Percentiles rank a stretch among this genome's conserved stretches.
Evolutionary conservation across 2,888 invertebrate species (phyloP).

Genomic region (Xylota segnis): DNA sequence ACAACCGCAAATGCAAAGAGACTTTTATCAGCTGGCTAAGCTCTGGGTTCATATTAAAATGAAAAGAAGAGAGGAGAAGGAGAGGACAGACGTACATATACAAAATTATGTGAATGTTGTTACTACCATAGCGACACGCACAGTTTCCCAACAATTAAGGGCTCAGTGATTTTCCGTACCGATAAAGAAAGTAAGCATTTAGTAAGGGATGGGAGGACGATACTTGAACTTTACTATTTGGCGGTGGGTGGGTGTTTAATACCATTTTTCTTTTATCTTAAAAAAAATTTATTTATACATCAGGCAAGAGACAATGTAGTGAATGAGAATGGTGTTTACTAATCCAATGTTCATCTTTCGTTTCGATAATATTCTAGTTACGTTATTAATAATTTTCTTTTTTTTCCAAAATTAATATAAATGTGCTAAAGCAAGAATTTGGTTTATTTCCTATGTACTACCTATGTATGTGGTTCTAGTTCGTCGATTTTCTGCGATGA

Average conservation of each 20-base stretch:
- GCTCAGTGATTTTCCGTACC: conserved; percentile 34
- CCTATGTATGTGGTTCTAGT: conserved; percentile 2
- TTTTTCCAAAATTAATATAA: conserved; percentile 40
- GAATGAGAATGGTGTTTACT: conserved; percentile 47
- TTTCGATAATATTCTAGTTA: conserved; percentile 31
- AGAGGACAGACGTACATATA: conserved; percentile 42
- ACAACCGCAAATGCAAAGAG: conserved; percentile 35
- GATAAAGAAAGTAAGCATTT: conserved; percentile 28
- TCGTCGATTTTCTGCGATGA: background rate
- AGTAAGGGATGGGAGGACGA: background rate
- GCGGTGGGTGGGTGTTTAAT: background rate
- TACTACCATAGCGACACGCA: conserved; percentile 42
- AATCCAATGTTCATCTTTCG: conserved; percentile 66
- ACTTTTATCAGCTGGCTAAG: conserved; percentile 34
- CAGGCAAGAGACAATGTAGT: conserved; percentile 2
- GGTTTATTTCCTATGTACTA: background rate
- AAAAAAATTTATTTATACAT: conserved; percentile 21
- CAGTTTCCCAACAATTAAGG: conserved; percentile 31
- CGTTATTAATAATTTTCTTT: conserved; percentile 24
- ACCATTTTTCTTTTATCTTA: conserved; percentile 4
- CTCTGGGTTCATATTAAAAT: conserved; percentile 45
- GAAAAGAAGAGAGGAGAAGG: conserved; percentile 15
- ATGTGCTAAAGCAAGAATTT: conserved; percentile 10
- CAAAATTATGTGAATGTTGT: conserved; percentile 46
- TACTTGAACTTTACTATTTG: conserved; percentile 22